Evolutionary conservation across 2,113 vertebrate species (phyloP).

Genomic region (Gnathonemus echidnorhynchus): DNA sequence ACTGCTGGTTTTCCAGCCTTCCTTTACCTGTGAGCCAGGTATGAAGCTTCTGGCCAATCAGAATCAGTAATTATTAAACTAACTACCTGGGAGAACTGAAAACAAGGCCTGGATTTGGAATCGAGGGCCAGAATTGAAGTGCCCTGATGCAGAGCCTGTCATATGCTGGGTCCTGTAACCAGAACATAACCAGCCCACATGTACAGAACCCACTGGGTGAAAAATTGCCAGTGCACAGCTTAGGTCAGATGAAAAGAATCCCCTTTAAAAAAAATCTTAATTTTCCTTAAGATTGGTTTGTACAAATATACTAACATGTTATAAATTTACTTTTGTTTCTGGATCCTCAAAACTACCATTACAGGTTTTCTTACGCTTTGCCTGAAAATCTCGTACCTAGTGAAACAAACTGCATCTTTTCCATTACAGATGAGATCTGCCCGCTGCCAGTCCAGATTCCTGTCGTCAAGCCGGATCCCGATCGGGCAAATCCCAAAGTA

Average conservation of each 20-base stretch:
- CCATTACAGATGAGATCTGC: constrained; percentile 71
- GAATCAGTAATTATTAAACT: too few species aligned
- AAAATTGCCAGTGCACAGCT: background rate
- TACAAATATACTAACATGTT: background rate
- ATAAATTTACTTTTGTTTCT: background rate
- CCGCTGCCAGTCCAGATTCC: constrained; percentile 69
- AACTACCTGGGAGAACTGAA: too few species aligned
- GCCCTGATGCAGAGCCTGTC: too few species aligned
- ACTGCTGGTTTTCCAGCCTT: too few species aligned
- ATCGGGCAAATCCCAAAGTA: constrained; percentile 88
- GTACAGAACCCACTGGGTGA: background rate
- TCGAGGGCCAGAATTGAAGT: too few species aligned
- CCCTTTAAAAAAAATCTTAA: background rate
- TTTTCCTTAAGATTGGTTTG: background rate
- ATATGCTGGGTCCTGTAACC: background rate
- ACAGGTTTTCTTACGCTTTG: background rate
- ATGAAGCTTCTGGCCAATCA: too few species aligned
- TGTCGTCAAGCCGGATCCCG: constrained; percentile 71
- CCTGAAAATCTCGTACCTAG: background rate
- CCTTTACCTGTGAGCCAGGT: too few species aligned
- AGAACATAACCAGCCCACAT: background rate
- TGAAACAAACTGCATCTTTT: background rate
- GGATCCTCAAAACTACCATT: background rate
- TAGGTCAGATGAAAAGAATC: background rate
- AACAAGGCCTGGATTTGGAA: too few species aligned